Evolutionary conservation across 2,113 vertebrate genomes (phyloP), one percentile per base, ranked within the genome.

Genomic region (Hypomesus transpacificus): DNA sequence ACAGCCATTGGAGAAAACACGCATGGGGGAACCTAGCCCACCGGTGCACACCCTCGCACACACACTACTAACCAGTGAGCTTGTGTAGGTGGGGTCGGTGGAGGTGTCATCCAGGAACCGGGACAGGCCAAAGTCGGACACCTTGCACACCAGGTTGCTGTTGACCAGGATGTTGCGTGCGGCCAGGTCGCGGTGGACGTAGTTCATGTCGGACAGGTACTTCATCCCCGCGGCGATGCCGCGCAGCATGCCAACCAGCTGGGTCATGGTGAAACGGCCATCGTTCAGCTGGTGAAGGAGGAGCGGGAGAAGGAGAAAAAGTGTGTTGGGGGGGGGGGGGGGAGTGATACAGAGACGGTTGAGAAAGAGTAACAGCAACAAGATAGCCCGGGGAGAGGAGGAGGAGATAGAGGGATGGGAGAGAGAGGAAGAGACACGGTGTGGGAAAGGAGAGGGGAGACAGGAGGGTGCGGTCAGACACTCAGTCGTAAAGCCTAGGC

Each of bases 81-180:
- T 98, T 31, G 95, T 98, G 87, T 98, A 98, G 77, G 96, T 98
- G 61, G 96, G 95, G 74, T 98, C 96, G 0, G 95, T 90, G 0
- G 96, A 94, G 57, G 96, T 96, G 0, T 98, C 96, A 61, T 98
- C 96, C 88, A 98, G 86, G 68, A 98, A 98, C 75, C 96, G 95
- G 0, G 96, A 98, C 73, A 98, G 92, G 66, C 96, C 96, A 0
- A 98, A 98, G 89, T 98, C 96, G 0, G 96, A 98, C 53, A 98
- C 96, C 88, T 98, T 98, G 94, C 96, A 98, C 81, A 98, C 96
- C 89, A 98, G 86, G 88, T 98, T 98, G 90, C 96, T 98, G 90
- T 98, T 98, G 87, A 98, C 96, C 26, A 98, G 92, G 81, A 98
- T 97, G 77, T 98, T 98, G 59, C 96, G 93, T 57, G 96, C 96